Evolutionary conservation across 2,797 vertebrate genomes (phyloP).

Genomic region (Pseudochaenichthys georgianus): DNA sequence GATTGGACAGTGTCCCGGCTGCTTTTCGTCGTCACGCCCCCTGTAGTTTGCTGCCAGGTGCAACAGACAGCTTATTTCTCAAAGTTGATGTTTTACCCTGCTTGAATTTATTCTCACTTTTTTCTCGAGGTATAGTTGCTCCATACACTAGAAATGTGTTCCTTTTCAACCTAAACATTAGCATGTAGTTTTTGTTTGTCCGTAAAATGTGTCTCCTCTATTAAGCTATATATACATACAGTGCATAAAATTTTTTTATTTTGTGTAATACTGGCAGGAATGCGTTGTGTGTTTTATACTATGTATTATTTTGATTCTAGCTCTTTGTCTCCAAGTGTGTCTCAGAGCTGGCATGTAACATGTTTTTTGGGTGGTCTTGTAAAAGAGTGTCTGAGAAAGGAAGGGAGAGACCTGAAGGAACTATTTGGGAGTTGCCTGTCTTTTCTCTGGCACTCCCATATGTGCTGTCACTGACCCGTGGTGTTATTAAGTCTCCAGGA

Average conservation of each 20-base stretch:
- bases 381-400: conserved; percentile 30
- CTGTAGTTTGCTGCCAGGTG: conserved; percentile 55
- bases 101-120: neutral
- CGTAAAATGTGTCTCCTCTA: neutral
- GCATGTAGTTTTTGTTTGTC: neutral
- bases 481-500: conserved; percentile 5
- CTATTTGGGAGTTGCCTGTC: conserved; percentile 42
- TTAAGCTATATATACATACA: no score
- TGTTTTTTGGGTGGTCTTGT: conserved; percentile 49
- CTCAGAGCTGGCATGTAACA: neutral
- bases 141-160: neutral
- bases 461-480: conserved; percentile 25
- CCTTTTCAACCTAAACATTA: neutral
- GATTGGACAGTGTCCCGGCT: neutral
- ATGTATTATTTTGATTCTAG: neutral
- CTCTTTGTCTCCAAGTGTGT: conserved; percentile 5
- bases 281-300: neutral
- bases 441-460: conserved; percentile 21
- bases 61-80: conserved; percentile 61
- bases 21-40: conserved; percentile 32
- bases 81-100: conserved; percentile 64
- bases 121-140: conserved; percentile 17
- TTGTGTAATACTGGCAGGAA: neutral
- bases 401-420: conserved; percentile 32
- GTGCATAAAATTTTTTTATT: neutral